A percentile compares a stretch with the other conserved stretches of the same genome.
These are phyloP conservation scores for Pseudopodoces humilis DNA, from an alignment of 2,113 vertebrate genomes.

Conservation along the genomic window DNA sequence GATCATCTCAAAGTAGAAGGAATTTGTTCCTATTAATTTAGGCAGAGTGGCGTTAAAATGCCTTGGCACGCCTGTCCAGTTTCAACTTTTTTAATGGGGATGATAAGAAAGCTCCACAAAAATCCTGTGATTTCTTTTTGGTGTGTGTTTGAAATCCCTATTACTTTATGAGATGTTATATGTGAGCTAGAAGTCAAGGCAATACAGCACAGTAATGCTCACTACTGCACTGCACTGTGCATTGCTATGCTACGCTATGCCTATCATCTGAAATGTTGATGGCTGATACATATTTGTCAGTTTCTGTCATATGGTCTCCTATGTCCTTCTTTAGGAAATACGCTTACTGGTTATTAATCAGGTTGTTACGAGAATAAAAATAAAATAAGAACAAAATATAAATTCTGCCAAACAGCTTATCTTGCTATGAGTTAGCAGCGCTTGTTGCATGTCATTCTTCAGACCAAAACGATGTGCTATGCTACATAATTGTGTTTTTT, in stretches of 20 bases:
- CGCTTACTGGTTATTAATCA: background rate
- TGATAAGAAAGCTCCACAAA: background rate
- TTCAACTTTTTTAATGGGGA: background rate
- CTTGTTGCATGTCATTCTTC: background rate
- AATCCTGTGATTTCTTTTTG: rapidly evolving
- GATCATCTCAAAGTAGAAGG: background rate
- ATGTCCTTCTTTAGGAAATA: background rate
- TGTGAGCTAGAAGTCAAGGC: background rate
- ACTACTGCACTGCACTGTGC: background rate
- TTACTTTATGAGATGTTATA: background rate
- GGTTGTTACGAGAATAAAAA: background rate
- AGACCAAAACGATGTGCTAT: background rate
- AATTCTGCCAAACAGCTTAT: background rate
- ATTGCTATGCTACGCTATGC: background rate
- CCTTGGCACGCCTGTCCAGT: background rate
- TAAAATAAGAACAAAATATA: background rate
- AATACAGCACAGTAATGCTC: background rate
- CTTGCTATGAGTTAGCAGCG: background rate
- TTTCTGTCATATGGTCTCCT: background rate
- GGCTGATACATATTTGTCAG: background rate
- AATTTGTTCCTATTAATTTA: background rate
- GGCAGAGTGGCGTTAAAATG: background rate
- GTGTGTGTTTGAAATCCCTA: background rate
- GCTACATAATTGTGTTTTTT: rapidly evolving
- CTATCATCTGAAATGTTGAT: background rate